A percentile compares a stretch with the other conserved stretches of the same genome.
Evolutionary conservation across 2,888 invertebrate genomes (phyloP).

Genomic region (Cephus nigrinus): DNA sequence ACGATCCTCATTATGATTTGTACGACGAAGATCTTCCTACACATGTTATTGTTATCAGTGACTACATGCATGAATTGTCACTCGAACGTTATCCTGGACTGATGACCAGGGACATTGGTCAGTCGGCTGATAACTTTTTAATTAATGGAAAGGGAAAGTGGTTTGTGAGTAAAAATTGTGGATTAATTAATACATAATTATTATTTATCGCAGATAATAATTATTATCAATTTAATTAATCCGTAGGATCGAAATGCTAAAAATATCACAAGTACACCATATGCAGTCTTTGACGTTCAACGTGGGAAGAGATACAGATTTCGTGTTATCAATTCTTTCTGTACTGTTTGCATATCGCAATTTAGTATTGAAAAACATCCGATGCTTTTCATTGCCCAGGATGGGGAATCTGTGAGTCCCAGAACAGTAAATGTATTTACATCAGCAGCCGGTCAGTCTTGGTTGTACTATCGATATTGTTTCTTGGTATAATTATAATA

Average conservation of each 20-base stretch:
- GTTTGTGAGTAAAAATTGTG: constrained; percentile 34
- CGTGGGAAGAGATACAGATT: constrained; percentile 68
- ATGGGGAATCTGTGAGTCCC: constrained; percentile 69
- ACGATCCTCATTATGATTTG: constrained; percentile 45
- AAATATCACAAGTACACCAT: constrained; percentile 15
- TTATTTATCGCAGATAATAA: not conserved
- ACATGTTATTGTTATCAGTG: constrained; percentile 70
- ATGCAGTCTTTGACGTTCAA: constrained; percentile 50
- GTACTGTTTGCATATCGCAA: constrained; percentile 68
- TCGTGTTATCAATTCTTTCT: constrained; percentile 69
- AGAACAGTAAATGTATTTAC: constrained; percentile 62
- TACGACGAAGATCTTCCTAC: constrained; percentile 69
- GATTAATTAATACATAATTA: not conserved
- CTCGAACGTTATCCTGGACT: constrained; percentile 64
- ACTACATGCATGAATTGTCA: constrained; percentile 65
- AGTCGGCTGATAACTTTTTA: constrained; percentile 56
- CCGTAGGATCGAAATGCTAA: constrained; percentile 16
- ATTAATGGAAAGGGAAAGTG: constrained; percentile 58
- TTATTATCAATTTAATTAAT: not conserved
- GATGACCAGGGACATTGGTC: constrained; percentile 61
- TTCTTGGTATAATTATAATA: not conserved
- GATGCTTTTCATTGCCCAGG: constrained; percentile 68
- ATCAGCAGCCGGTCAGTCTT: constrained; percentile 67
- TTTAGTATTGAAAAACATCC: constrained; percentile 67
- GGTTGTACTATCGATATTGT: not conserved